These are phyloP conservation scores for Eupeodes corollae DNA, from an alignment of 1,140 invertebrate genomes.

Conservation along the genomic window DNA sequence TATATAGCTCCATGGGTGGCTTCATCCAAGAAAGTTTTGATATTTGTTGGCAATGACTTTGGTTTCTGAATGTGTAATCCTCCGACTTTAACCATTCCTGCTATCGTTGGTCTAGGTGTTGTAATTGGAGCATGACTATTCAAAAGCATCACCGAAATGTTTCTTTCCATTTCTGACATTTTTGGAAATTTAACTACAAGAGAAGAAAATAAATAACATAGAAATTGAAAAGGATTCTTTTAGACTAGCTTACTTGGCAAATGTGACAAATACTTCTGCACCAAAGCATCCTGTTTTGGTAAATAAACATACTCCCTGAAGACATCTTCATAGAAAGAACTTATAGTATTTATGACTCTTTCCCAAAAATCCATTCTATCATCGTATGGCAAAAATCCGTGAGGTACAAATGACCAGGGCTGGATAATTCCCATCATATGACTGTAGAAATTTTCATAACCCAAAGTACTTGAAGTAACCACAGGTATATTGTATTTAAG, in stretches of 20 bases:
- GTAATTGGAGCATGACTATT: constrained; percentile 34
- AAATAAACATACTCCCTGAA: constrained; percentile 19
- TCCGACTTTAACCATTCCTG: constrained; percentile 30
- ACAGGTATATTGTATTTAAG: constrained; percentile 33
- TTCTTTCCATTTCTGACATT: constrained; percentile 38
- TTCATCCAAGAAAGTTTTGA: constrained; percentile 35
- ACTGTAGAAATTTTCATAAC: constrained; percentile 29
- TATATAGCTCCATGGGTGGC: constrained; percentile 45
- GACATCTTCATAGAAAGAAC: constrained; percentile 20
- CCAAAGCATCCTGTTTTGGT: constrained; percentile 33
- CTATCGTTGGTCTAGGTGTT: constrained; percentile 21
- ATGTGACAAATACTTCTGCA: constrained; percentile 27
- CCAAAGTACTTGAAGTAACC: constrained; percentile 30
- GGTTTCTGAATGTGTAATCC: constrained; percentile 34
- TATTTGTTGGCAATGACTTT: constrained; percentile 30
- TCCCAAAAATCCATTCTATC: constrained; percentile 37
- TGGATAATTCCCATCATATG: constrained; percentile 31
- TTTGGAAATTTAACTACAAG: constrained; percentile 34
- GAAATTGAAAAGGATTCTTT: no score
- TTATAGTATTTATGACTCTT: constrained; percentile 25
- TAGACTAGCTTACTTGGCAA: constrained; percentile 16
- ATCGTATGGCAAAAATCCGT: constrained; percentile 21
- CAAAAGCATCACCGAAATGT: constrained; percentile 36
- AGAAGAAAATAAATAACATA: constrained; percentile 1
- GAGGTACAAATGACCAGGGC: constrained; percentile 34